These are phyloP conservation scores for Chondrosia reniformis DNA, from an alignment of 37 sponge, comb jelly and placozoan genomes.

Conservation along the genomic window DNA sequence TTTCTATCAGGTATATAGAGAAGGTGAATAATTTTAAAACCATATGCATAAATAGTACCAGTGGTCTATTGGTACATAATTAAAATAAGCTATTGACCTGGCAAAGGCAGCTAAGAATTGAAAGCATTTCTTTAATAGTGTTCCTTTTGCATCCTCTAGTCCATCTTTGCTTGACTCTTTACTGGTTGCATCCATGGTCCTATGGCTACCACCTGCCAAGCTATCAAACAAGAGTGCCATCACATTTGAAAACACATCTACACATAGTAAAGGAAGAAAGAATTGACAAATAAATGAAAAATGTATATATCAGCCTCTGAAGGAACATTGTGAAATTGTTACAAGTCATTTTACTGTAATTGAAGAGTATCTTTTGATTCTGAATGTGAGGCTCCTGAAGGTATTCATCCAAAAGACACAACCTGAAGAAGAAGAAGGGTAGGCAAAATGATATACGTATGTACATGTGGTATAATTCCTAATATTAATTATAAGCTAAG, in stretches of 20 bases:
- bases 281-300: too few relatives aligned
- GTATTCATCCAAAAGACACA: background rate
- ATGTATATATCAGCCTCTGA: too few relatives aligned
- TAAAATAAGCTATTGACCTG: background rate
- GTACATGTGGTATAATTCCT: too few relatives aligned
- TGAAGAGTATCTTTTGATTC: slow-evolving; percentile 1
- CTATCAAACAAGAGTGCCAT: too few relatives aligned
- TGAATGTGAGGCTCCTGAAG: background rate
- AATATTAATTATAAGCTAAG: too few relatives aligned
- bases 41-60: background rate
- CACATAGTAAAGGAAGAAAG: too few relatives aligned
- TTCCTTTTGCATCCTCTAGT: background rate
- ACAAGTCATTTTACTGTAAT: background rate
- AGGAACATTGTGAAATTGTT: too few relatives aligned
- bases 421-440: background rate
- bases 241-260: too few relatives aligned
- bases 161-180: too few relatives aligned
- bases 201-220: too few relatives aligned
- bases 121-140: background rate
- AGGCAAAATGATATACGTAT: too few relatives aligned
- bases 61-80: background rate
- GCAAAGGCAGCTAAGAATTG: slow-evolving; percentile 2
- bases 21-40: background rate
- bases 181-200: too few relatives aligned
- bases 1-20: background rate